Conservation (phyloP, 2,888 invertebrate species). For the Philereme vetulata region DNA sequence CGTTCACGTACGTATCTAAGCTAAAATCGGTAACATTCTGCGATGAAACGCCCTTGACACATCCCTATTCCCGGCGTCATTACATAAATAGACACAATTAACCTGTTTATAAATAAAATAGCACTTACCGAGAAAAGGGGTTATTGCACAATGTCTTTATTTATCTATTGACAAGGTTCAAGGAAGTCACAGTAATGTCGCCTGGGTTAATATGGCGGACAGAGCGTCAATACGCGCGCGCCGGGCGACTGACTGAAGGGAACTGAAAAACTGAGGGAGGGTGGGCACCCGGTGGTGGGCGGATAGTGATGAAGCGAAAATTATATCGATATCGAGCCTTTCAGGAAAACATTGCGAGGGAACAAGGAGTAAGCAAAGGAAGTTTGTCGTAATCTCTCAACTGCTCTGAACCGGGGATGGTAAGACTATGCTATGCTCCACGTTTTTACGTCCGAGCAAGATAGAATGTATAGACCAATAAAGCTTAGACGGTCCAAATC, state of each 20-base stretch:
- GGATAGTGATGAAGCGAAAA: slow-evolving; percentile 31
- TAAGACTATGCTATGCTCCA: too few relatives aligned
- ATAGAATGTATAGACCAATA: too few relatives aligned
- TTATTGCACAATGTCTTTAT: slow-evolving; percentile 6
- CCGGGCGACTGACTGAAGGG: slow-evolving; percentile 66
- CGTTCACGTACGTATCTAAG: too few relatives aligned
- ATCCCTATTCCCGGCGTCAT: slow-evolving; percentile 28
- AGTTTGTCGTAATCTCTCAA: slow-evolving; percentile 5
- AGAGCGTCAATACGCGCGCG: slow-evolving; percentile 55
- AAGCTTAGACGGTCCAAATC: too few relatives aligned
- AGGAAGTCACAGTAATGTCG: slow-evolving; percentile 67
- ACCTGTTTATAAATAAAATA: slow-evolving; percentile 9
- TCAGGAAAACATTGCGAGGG: slow-evolving; percentile 18
- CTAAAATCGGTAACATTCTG: too few relatives aligned
- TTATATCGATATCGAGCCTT: slow-evolving; percentile 40
- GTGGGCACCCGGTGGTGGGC: slow-evolving; percentile 1
- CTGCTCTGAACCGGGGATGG: background rate
- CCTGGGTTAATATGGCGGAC: slow-evolving; percentile 55
- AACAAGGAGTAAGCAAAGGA: slow-evolving; percentile 3
- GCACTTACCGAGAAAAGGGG: slow-evolving; percentile 29
- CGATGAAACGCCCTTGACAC: slow-evolving; percentile 43
- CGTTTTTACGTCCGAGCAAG: too few relatives aligned
- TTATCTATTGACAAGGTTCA: slow-evolving; percentile 40
- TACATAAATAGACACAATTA: slow-evolving; percentile 10
- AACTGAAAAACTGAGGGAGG: slow-evolving; percentile 39